phyloP scores from a whole-genome alignment of 2,113 vertebrate genomes.

The Oreochromis aureus region DNA sequence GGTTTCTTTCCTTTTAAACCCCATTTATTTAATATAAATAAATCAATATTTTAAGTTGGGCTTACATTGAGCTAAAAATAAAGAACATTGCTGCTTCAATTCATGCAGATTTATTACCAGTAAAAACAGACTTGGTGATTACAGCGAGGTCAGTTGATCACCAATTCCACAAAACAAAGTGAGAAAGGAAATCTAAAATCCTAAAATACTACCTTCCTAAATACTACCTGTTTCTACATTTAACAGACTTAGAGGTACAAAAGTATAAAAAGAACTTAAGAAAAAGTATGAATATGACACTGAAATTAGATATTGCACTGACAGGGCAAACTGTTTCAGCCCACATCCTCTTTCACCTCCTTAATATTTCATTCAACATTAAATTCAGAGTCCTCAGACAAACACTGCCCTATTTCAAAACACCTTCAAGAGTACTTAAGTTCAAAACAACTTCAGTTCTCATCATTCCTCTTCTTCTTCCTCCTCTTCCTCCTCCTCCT shows the following conservation, averaged over 20 bases:
- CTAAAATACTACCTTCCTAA: not conserved
- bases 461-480: slow-evolving; percentile 55
- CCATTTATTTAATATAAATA: not conserved
- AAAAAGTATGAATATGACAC: slow-evolving; percentile 43
- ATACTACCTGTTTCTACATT: not conserved
- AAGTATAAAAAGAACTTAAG: slow-evolving; percentile 72
- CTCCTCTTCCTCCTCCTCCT: slow-evolving; percentile 63
- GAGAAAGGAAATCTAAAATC: not conserved
- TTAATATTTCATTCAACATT: not conserved
- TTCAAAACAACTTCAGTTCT: not conserved
- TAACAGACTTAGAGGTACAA: slow-evolving; percentile 58
- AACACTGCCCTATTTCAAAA: not conserved
- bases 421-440: slow-evolving; percentile 16
- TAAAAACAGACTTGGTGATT: slow-evolving; percentile 8
- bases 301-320: slow-evolving; percentile 64
- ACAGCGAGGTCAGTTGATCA: slow-evolving; percentile 1
- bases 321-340: slow-evolving; percentile 6
- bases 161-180: slow-evolving; percentile 8
- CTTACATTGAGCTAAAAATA: not conserved
- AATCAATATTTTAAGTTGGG: not conserved
- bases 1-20: not conserved
- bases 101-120: slow-evolving; percentile 66
- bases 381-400: slow-evolving; percentile 16
- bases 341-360: not conserved
- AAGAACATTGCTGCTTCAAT: not conserved